Evolutionary conservation across 2,113 vertebrate species (phyloP), one percentile per base, ranked within the genome.

Genomic region (Athene cunicularia): DNA sequence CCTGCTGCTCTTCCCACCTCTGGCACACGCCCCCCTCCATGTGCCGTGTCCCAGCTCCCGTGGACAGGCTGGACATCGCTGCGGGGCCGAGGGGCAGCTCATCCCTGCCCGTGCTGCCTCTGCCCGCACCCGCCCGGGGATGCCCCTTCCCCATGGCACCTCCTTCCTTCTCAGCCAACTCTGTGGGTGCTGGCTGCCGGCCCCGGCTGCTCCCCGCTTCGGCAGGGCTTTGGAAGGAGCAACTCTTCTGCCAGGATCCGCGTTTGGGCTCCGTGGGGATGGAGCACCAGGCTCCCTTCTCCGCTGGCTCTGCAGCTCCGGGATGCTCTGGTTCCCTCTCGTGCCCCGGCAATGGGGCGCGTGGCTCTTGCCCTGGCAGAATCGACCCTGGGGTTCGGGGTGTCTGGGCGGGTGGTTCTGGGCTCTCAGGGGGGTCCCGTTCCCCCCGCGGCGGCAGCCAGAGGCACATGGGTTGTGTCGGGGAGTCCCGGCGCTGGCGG

Each of bases 121-220:
- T 26, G 24, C 52, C 62, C 2, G 2, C 3, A 5, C 73, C 70
- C 6, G 0, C 55, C 14, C 2, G 3, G 39, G 8, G 18, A 27
- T 12, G 45, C 41, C 32, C 33, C 22, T 84, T 70, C 75, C 50
- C n/a, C 9, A 10, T 70, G 80, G 47, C 66, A 12, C 33, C 23
- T 63, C 55, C 76, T 79, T 33, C 28, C 88, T 80, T 53, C 88
- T 70, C 37, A 49, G 22, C 52, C 50, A 62, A 0, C 8, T 63
- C 7, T 9, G 47, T 3, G 11, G 24, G 12, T 37, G 41, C n/a
- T 63, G 53, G 30, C 55, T 55, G 28, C 60, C 1, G 4, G n/a
- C 23, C n/a, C 55, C 0, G 0, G 8, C 8, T 1, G 1, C 27
- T 76, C 17, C 45, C 12, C 0, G 1, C 2, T 55, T 14, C 3